Percentiles rank a stretch among this genome's conserved stretches.
Evolutionary conservation across 2,888 invertebrate genomes (phyloP).

Genomic region (Digitonthophagus gazella): DNA sequence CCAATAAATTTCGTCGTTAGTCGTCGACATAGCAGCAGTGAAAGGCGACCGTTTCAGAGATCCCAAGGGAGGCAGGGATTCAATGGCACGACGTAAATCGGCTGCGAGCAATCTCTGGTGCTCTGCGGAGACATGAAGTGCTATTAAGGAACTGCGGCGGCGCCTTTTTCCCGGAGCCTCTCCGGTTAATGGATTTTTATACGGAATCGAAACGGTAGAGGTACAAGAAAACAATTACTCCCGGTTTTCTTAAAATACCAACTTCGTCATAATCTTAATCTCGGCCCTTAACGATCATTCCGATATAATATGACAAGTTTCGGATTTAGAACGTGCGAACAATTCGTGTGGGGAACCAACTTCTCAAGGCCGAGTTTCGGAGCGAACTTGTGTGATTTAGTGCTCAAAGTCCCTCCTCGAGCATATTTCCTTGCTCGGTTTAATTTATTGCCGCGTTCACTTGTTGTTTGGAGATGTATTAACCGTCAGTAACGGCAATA

Average conservation of each 20-base stretch:
- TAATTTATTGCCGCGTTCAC: background rate
- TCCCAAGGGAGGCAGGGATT: background rate
- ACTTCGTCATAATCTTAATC: too few relatives aligned
- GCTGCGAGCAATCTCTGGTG: background rate
- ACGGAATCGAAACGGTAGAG: too few relatives aligned
- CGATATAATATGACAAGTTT: background rate
- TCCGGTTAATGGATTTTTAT: background rate
- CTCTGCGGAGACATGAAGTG: background rate
- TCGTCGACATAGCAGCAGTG: background rate
- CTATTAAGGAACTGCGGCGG: background rate
- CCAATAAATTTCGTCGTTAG: background rate
- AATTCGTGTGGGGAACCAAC: background rate
- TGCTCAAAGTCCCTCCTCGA: background rate
- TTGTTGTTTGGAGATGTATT: background rate
- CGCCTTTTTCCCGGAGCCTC: background rate
- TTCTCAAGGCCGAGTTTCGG: background rate
- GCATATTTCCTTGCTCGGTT: background rate
- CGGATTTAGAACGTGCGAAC: background rate
- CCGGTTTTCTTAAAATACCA: too few relatives aligned
- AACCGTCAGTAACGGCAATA: background rate
- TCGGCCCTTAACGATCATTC: too few relatives aligned
- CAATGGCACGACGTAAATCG: background rate
- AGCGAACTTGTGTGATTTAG: background rate
- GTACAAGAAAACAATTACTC: too few relatives aligned
- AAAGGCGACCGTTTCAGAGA: background rate